Evolutionary conservation across 2,888 invertebrate genomes (phyloP), one percentile per base, ranked within the genome.

Genomic region (Cheilosia variabilis): DNA sequence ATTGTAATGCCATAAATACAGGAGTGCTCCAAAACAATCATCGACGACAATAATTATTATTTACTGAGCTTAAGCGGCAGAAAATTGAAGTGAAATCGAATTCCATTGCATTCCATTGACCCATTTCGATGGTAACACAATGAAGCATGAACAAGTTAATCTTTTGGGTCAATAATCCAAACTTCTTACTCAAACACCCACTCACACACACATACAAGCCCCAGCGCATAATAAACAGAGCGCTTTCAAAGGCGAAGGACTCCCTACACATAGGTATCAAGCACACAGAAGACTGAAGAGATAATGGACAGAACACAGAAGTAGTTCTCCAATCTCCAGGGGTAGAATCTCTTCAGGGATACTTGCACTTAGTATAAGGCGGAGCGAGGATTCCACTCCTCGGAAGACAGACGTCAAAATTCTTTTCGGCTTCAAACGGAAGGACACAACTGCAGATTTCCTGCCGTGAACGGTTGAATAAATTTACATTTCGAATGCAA

Each of bases 401-500:
- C 9, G 22, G 22, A 22, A 53, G 22, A n/a, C 10, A 57, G 55
- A 75, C 52, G 45, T 79, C 69, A n/a, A 41, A 55, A 53, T 62
- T 50, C 31, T 50, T 66, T 63, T 58, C 2, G 66, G 24, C 71
- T 52, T 37, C 41, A 58, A 65, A 22, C 19, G 78, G 75, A 75
- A 80, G 84, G 75, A 84, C 73, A 71, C 53, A 75, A 68, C 22
- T 75, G 69, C 75, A 86, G 76, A 86, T 76, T 75, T 86, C 81
- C 72, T 72, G 45, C 66, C 60, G 69, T 71, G 76, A 86, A 86
- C 63, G 76, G 68, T 81, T 86, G 86, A 86, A 80, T 86, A 86
- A 81, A 81, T 86, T 86, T 86, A 81, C 86, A 86, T 86, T 86
- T 81, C 72, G 76, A 72, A 86, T 86, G 86, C 86, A 86, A 86